Evolutionary conservation across 2,113 vertebrate genomes (phyloP).

Genomic region (Tiliqua scincoides): DNA sequence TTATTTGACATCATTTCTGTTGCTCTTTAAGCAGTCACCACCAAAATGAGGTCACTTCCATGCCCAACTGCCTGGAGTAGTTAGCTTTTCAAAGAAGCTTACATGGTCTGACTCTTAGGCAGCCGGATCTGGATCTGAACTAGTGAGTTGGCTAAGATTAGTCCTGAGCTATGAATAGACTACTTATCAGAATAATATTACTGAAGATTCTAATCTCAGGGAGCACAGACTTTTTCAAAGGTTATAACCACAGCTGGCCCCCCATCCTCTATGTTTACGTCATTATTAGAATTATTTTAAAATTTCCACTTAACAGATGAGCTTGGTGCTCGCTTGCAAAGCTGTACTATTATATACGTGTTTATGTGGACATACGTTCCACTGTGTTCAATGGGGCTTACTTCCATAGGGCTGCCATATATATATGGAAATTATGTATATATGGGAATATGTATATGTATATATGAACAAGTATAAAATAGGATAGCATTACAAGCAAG

Average conservation of each 20-base stretch:
- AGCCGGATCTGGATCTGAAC: background rate
- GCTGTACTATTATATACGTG: too few species aligned
- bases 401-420: too few species aligned
- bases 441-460: too few species aligned
- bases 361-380: too few species aligned
- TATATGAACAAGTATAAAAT: too few species aligned
- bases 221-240: background rate
- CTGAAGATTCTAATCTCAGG: background rate
- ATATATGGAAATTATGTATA: too few species aligned
- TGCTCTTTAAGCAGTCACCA: background rate
- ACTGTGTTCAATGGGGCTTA: too few species aligned
- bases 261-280: background rate
- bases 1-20: background rate
- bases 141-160: constrained; percentile 1
- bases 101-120: background rate
- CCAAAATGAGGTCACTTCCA: background rate
- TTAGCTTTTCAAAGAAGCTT: rapidly evolving
- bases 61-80: background rate
- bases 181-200: constrained; percentile 6
- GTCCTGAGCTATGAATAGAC: background rate
- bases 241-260: background rate
- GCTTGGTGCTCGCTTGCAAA: too few species aligned
- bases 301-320: too few species aligned
- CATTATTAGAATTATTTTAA: too few species aligned
- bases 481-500: background rate